Base-by-base conservation (phyloP, 1,140 invertebrate genomes). In the Riptortus pedestris region DNA sequence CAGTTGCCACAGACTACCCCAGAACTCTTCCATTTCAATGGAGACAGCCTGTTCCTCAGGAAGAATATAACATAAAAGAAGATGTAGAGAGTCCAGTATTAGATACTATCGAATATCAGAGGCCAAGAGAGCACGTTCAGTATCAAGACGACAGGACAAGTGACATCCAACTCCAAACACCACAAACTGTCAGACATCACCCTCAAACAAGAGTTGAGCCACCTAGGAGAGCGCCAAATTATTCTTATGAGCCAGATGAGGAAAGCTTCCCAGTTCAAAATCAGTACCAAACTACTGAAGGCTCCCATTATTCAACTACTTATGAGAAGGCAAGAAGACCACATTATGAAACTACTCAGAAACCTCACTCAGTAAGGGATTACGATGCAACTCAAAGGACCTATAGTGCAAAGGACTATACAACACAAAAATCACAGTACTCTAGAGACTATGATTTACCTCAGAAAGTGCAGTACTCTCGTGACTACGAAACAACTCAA, bases 171-270 rank as follows among this genome's bases (percentile, higher is more conserved):
- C 16, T 14, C 1, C 16, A 55, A 24, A 24, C 22, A 2, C 51
- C 51, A 55, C 51, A 55, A 24, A 55, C 14, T 24, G 51, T 24
- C 3, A 55, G 1, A 5, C 16, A 55, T 12, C 22, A 55, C 5
- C 22, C 18, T 43, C 18, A 24, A 20, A 11, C 59, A 24, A 20
- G 33, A 45, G n/a, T 12, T 26, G 11, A 63, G 43, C 7, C 26
- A 64, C 12, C 38, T 59, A 33, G n/a, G n/a, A 64, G 33, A 60
- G 47, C 51, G 20, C 29, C 33, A 2, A 61, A 18, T 24, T 55
- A 55, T 55, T 55, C 51, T 16, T 55, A 55, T 55, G 51, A 55
- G 26, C 16, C 51, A 24, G 18, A 55, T 16, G 51, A 55, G 24
- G 51, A 55, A 26, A 22, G 26, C 20, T 26, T 55, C 14, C 26